Conservation (phyloP, 2,113 vertebrate genomes). For the Microtus oregoni region DNA sequence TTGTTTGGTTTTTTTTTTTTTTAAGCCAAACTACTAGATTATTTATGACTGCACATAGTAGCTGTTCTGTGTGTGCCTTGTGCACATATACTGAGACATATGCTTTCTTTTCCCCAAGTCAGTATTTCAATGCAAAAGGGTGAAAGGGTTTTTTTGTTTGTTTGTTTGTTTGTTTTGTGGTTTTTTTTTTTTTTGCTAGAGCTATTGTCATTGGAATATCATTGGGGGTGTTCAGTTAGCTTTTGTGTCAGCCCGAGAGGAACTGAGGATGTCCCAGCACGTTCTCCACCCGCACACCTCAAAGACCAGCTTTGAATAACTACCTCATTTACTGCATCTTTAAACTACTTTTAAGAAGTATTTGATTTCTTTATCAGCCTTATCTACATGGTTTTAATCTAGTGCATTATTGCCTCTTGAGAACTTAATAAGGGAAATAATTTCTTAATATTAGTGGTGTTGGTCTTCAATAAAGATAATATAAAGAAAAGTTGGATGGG, state of each 20-base stretch:
- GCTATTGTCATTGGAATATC: slow-evolving; percentile 51
- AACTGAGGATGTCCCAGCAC: slow-evolving; percentile 56
- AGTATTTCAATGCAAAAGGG: slow-evolving; percentile 75
- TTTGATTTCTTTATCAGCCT: neutral
- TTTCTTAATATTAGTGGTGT: neutral
- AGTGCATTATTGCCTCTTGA: neutral
- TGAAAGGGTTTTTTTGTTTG: slow-evolving; percentile 59
- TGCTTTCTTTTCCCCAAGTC: neutral
- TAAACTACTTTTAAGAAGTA: neutral
- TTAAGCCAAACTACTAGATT: slow-evolving; percentile 83
- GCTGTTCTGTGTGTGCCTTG: slow-evolving; percentile 74
- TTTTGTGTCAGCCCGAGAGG: slow-evolving; percentile 20
- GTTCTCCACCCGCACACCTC: slow-evolving; percentile 63
- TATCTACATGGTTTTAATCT: neutral
- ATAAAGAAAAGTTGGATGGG: neutral
- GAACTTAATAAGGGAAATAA: neutral
- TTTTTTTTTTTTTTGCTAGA: slow-evolving; percentile 69
- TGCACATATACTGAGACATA: slow-evolving; percentile 46
- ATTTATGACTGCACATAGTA: slow-evolving; percentile 86
- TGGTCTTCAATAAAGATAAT: neutral
- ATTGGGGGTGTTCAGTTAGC: slow-evolving; percentile 53
- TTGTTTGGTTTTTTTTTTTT: neutral
- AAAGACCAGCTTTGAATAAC: neutral
- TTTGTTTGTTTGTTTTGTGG: no score
- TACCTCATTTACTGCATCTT: neutral